Conservation (phyloP, 2,113 vertebrate genomes). For the Brachirus orientalis region DNA sequence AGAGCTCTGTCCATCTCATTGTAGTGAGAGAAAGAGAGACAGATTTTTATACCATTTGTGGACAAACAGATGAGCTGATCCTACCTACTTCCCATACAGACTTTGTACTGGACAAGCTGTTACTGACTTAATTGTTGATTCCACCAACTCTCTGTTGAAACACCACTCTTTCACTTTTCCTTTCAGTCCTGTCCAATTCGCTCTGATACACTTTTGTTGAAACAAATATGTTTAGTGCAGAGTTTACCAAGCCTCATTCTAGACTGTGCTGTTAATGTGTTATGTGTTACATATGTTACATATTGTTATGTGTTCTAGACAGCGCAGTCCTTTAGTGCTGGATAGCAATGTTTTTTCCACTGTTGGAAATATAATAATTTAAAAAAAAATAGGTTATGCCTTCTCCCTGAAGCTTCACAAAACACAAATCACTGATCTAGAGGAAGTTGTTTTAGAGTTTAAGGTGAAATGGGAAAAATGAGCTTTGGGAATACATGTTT, state of each 20-base stretch:
- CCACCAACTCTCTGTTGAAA: background rate
- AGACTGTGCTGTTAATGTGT: slow-evolving; percentile 16
- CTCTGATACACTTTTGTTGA: slow-evolving; percentile 12
- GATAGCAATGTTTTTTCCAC: slow-evolving; percentile 1
- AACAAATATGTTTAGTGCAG: slow-evolving; percentile 18
- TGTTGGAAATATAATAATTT: slow-evolving; percentile 27
- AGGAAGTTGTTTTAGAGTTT: background rate
- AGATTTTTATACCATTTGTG: slow-evolving; percentile 52
- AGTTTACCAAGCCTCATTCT: slow-evolving; percentile 13
- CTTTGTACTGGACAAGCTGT: slow-evolving; percentile 31
- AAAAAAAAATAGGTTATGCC: slow-evolving; percentile 30
- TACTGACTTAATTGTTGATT: slow-evolving; percentile 20
- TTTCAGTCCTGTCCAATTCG: background rate
- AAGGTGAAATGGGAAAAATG: slow-evolving; percentile 7
- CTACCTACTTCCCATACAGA: slow-evolving; percentile 22
- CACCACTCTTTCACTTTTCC: background rate
- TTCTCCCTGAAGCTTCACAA: background rate
- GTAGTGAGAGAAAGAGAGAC: slow-evolving; percentile 39
- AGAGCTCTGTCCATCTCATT: slow-evolving; percentile 60
- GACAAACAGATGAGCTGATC: slow-evolving; percentile 37
- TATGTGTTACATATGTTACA: too few species aligned
- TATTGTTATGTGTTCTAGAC: too few species aligned
- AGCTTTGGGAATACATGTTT: slow-evolving; percentile 4
- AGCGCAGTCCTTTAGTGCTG: slow-evolving; percentile 44
- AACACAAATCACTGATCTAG: slow-evolving; percentile 11